phyloP scores from a whole-genome alignment of 2,113 vertebrate genomes.

The Acrocephalus arundinaceus region DNA sequence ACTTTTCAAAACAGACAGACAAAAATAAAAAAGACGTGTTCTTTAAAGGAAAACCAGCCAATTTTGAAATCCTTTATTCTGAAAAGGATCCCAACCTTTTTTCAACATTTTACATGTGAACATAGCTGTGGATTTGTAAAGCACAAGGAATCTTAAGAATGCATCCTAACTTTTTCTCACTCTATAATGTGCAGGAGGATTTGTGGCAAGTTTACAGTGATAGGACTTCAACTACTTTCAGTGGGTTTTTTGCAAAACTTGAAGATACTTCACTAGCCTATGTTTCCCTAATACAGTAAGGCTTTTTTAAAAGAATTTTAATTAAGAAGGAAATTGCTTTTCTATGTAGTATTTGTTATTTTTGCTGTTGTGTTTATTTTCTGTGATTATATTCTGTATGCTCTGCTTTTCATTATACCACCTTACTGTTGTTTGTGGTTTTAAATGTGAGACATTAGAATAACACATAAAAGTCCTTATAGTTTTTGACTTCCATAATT shows the following conservation, averaged over 20 bases:
- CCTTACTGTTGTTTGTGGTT: background rate
- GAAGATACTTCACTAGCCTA: background rate
- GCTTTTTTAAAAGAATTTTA: background rate
- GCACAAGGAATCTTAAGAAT: constrained; percentile 61
- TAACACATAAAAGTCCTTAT: background rate
- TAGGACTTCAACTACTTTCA: background rate
- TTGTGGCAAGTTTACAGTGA: constrained; percentile 3
- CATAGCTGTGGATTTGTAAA: constrained; percentile 61
- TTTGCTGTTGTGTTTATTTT: background rate
- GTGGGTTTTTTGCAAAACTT: background rate
- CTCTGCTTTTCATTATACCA: background rate
- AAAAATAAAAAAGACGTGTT: constrained; percentile 24
- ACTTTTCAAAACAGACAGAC: constrained; percentile 12
- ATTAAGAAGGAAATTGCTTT: background rate
- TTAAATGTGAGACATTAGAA: background rate
- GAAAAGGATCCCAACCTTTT: background rate
- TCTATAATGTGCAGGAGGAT: background rate
- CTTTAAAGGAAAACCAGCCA: constrained; percentile 34
- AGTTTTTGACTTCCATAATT: background rate
- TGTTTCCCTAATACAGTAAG: background rate
- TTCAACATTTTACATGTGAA: background rate
- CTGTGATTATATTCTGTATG: background rate
- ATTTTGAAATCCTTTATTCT: constrained; percentile 60
- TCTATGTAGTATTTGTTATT: background rate
- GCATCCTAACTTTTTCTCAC: constrained; percentile 20